Conservation (phyloP, 2,797 vertebrate species). For the Dromococcyx pavoninus region DNA sequence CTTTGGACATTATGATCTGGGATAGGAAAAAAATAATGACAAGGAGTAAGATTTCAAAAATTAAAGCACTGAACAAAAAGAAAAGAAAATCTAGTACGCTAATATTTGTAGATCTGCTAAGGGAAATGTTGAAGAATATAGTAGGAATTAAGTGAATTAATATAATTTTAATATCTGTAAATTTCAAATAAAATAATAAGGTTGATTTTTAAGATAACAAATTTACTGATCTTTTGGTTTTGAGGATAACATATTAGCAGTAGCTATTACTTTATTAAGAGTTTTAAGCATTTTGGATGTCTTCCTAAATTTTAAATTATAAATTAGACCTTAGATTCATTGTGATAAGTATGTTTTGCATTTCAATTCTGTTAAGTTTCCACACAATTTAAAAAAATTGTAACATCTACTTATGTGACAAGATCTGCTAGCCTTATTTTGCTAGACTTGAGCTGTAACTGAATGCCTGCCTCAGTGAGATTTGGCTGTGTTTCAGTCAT, state of each 20-base stretch:
- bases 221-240: neutral
- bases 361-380: neutral
- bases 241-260: neutral
- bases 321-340: neutral
- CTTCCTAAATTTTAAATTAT: neutral
- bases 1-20: neutral
- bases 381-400: neutral
- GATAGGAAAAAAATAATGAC: neutral
- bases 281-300: neutral
- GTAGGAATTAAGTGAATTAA: too few species aligned
- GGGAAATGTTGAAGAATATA: neutral
- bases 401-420: neutral
- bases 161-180: too few species aligned
- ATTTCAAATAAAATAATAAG: neutral
- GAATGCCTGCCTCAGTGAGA: neutral
- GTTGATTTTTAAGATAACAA: neutral
- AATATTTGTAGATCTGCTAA: neutral
- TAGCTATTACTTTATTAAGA: neutral
- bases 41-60: neutral
- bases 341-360: neutral
- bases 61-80: neutral
- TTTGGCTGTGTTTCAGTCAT: neutral
- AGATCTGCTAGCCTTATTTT: neutral
- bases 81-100: neutral
- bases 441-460: neutral